Evolutionary conservation across 2,797 vertebrate species (phyloP), one percentile per base, ranked within the genome.

Genomic region (Pyrocephalus nanus): DNA sequence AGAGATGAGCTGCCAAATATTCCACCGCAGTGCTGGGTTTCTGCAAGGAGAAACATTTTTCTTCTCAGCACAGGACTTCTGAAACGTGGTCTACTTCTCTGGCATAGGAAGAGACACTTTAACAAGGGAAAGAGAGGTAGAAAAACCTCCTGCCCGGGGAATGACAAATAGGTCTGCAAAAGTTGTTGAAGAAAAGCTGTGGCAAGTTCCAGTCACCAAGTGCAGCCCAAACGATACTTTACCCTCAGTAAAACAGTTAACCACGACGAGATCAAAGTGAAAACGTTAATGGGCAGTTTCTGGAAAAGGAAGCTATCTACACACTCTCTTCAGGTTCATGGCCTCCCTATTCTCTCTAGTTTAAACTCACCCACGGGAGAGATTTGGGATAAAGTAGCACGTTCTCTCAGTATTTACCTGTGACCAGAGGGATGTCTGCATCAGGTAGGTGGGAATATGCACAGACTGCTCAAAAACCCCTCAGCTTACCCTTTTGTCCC

Each of bases 1-100:
- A 99, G 90, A 99, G 98, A 95, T 99, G 99, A 79, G 99, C 99
- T 12, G 99, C 99, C 30, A 99, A 98, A 40, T 99, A 99, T 84
- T 99, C 99, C 12, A 98, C 98, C 4, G 99, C 99, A 11, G 99
- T 99, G 97, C 98, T 99, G 29, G 99, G 99, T 97, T 99, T 99
- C 99, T 99, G 95, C 84, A 97, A 96, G 40, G 72, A 96, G 60
- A 96, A 42, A 92, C 7, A 77, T 15, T 74, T 53, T 79, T 74
- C 70, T 90, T 54, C 72, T 94, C 72, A 93, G 71, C 36, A 86
- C 18, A 20, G 51, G 64, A 65, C 54, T 78, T 27, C 22, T 18
- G 23, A 81, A 77, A 72, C 34, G 45, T 81, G 70, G 73, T 72
- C 69, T 34, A 53, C 38, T 26, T 92, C 64, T 92, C 16, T 45